phyloP scores from a whole-genome alignment of 2,113 vertebrate genomes.

The Henicopernis longicauda region DNA sequence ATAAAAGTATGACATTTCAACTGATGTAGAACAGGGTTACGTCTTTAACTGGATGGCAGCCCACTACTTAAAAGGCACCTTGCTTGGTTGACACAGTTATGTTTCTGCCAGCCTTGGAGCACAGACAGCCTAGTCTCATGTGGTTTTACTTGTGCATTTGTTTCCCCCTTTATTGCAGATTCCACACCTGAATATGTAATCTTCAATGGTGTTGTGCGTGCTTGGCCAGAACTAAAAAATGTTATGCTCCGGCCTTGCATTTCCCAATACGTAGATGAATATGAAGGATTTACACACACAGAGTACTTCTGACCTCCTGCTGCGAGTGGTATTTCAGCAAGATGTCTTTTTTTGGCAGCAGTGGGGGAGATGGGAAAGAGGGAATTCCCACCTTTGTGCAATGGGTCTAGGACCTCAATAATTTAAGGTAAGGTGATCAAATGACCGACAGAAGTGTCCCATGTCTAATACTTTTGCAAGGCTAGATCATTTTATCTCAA shows the following conservation, averaged over 20 bases:
- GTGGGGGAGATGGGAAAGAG: not conserved
- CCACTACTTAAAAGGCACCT: not conserved
- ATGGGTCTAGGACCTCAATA: not conserved
- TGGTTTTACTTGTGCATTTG: constrained; percentile 19
- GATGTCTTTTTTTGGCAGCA: not conserved
- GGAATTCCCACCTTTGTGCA: not conserved
- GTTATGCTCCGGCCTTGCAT: not conserved
- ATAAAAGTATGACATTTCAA: not conserved
- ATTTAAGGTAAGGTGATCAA: not conserved
- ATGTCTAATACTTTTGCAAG: not conserved
- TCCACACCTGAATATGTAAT: constrained; percentile 51
- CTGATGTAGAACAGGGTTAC: not conserved
- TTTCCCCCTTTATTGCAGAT: constrained; percentile 47
- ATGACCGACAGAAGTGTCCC: not conserved
- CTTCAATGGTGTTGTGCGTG: not conserved
- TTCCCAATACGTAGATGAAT: not conserved
- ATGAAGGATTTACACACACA: not conserved
- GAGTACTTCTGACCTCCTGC: not conserved
- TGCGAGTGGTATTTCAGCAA: not conserved
- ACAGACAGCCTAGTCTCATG: not conserved
- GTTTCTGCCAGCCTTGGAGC: constrained; percentile 8
- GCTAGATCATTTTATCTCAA: not conserved
- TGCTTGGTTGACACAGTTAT: not conserved
- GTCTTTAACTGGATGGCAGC: not conserved
- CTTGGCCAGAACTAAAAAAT: not conserved